These are phyloP conservation scores for Prunella strophiata DNA, from an alignment of 2,797 vertebrate genomes.

Conservation along the genomic window DNA sequence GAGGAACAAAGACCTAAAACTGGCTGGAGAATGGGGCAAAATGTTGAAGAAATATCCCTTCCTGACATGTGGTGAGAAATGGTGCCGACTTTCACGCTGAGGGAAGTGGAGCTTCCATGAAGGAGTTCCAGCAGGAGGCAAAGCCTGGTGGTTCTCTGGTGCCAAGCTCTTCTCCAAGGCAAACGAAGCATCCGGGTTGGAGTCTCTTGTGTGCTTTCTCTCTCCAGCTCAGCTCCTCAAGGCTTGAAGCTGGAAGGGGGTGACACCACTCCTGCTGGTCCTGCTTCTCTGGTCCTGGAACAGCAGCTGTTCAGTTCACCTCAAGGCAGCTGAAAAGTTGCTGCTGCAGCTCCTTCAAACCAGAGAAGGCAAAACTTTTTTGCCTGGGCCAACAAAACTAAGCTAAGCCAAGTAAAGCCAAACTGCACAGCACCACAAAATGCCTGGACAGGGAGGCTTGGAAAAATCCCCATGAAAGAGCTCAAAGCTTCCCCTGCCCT, in stretches of 20 bases:
- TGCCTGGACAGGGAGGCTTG: background rate
- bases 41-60: background rate
- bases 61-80: fast-evolving
- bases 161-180: background rate
- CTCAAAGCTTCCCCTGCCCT: background rate
- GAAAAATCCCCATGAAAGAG: fast-evolving
- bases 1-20: background rate
- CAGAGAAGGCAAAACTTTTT: background rate
- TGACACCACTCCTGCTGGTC: fast-evolving
- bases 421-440: fast-evolving
- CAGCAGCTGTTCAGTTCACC: background rate
- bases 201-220: background rate
- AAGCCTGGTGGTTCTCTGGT: background rate
- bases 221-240: fast-evolving
- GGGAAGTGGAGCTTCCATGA: background rate
- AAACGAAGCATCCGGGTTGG: background rate
- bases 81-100: fast-evolving
- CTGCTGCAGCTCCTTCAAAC: background rate
- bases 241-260: fast-evolving
- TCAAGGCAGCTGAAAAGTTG: background rate
- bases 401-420: background rate
- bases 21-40: background rate
- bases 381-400: background rate
- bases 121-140: background rate
- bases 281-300: background rate